Evolutionary conservation across 1,140 invertebrate genomes (phyloP).

Genomic region (Colletes gigas): DNA sequence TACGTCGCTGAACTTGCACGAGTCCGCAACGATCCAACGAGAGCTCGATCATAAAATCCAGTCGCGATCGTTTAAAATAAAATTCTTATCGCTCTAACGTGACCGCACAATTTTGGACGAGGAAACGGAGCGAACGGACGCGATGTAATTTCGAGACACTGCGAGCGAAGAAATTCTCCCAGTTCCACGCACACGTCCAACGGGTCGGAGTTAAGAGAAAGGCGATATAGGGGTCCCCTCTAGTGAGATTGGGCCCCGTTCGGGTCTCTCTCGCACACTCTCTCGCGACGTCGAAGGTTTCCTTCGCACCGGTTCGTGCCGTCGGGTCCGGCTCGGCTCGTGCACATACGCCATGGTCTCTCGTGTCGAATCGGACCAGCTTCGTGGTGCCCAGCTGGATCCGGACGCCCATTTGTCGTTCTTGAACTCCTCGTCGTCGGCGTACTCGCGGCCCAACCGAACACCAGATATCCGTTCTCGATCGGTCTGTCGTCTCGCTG

Average conservation of each 20-base stretch:
- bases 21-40: too few relatives aligned
- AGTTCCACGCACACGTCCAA: not conserved
- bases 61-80: too few relatives aligned
- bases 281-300: constrained; percentile 55
- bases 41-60: too few relatives aligned
- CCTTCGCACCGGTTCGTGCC: constrained; percentile 57
- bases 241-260: constrained; percentile 60
- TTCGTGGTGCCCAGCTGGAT: constrained; percentile 56
- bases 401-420: constrained; percentile 47
- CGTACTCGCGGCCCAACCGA: constrained; percentile 11
- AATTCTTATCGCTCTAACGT: not conserved
- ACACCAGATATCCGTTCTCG: constrained; percentile 34
- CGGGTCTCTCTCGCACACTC: constrained; percentile 53
- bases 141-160: not conserved
- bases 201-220: constrained; percentile 52
- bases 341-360: constrained; percentile 60
- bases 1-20: too few relatives aligned
- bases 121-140: not conserved
- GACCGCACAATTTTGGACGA: not conserved
- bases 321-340: constrained; percentile 58
- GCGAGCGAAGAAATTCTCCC: not conserved
- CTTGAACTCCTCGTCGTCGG: constrained; percentile 21
- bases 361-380: constrained; percentile 61
- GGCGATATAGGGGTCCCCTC: constrained; percentile 57
- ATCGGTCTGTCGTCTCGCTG: constrained; percentile 39